Evolutionary conservation across 2,113 vertebrate species (phyloP).

Genomic region (Spermophilus dauricus): DNA sequence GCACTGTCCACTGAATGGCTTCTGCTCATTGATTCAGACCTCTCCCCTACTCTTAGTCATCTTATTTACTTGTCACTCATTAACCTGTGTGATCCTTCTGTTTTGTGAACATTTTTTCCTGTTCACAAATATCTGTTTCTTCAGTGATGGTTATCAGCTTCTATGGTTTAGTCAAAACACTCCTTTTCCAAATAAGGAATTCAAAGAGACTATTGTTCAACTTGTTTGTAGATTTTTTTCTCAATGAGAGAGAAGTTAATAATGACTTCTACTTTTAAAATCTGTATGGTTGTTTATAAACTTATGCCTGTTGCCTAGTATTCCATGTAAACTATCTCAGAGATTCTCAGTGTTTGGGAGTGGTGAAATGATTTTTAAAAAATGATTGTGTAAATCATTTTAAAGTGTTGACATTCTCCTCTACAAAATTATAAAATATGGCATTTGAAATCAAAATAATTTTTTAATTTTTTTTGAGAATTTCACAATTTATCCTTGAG

Average conservation of each 20-base stretch:
- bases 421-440: not conserved
- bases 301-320: not conserved
- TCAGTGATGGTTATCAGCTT: not conserved
- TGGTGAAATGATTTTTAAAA: not conserved
- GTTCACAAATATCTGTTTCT: not conserved
- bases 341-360: not conserved
- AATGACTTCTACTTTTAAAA: slow-evolving; percentile 33
- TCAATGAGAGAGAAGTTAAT: not conserved
- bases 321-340: not conserved
- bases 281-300: slow-evolving; percentile 20
- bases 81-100: not conserved
- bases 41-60: not conserved
- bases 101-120: not conserved
- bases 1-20: not conserved
- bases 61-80: not conserved
- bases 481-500: not conserved
- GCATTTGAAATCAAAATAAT: slow-evolving; percentile 37
- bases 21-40: not conserved
- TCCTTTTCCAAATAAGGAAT: not conserved
- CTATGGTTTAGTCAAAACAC: not conserved
- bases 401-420: not conserved
- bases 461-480: not conserved
- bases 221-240: not conserved
- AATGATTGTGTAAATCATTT: not conserved
- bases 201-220: not conserved